These are phyloP conservation scores for Manis crassicaudata DNA, from an alignment of 2,797 vertebrate species.

Conservation along the genomic window DNA sequence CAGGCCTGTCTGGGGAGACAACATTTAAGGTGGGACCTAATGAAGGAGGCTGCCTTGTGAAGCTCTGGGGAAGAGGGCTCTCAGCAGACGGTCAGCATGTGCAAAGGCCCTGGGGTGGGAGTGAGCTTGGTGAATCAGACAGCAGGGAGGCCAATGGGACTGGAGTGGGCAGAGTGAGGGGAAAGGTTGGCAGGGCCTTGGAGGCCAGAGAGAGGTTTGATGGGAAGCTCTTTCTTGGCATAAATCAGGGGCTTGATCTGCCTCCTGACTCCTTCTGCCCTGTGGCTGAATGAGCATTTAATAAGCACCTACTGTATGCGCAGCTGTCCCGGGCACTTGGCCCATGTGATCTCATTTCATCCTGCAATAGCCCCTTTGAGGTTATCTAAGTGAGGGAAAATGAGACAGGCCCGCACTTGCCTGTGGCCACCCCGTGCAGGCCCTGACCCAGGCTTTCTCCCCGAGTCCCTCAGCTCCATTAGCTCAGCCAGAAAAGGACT, in stretches of 20 bases:
- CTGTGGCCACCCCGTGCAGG: rapidly evolving
- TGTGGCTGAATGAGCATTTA: background rate
- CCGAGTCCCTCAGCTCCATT: background rate
- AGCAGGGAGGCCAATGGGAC: background rate
- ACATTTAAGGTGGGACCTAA: background rate
- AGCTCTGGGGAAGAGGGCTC: background rate
- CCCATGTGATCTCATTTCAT: background rate
- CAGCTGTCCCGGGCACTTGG: background rate
- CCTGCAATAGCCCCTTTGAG: background rate
- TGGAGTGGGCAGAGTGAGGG: background rate
- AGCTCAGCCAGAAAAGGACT: background rate
- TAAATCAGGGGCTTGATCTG: background rate
- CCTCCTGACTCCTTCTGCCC: background rate
- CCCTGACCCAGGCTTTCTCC: background rate
- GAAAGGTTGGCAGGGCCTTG: background rate
- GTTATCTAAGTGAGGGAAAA: background rate
- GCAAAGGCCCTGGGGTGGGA: constrained; percentile 7
- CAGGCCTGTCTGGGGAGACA: background rate
- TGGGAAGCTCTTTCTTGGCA: background rate
- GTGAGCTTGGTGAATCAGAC: background rate
- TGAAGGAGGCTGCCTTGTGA: background rate
- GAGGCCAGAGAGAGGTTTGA: background rate
- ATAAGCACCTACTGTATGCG: background rate
- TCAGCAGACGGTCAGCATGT: background rate
- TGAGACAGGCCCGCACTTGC: background rate